These are phyloP conservation scores for Limulus polyphemus DNA, from an alignment of 2,888 invertebrate species.

Conservation along the genomic window DNA sequence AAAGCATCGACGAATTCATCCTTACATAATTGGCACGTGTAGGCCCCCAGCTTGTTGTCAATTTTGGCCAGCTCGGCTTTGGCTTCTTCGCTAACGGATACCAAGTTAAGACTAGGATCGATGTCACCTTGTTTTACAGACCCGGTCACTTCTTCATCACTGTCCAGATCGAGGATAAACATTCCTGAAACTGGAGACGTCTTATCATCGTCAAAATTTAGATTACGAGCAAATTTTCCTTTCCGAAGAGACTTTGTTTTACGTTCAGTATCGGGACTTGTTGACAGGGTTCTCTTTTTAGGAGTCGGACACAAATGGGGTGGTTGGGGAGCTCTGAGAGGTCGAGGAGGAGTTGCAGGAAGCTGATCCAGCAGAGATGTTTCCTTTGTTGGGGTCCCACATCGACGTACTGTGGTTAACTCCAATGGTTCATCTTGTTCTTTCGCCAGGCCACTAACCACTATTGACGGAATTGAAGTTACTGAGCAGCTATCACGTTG, in stretches of 20 bases:
- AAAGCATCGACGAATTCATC: slow-evolving; percentile 90
- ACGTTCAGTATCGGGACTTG: slow-evolving; percentile 1
- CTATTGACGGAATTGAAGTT: neutral
- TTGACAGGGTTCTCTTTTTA: neutral
- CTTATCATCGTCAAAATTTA: slow-evolving; percentile 81
- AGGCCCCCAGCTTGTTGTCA: slow-evolving; percentile 90
- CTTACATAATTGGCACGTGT: slow-evolving; percentile 85
- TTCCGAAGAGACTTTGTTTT: slow-evolving; percentile 41
- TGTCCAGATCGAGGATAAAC: slow-evolving; percentile 67
- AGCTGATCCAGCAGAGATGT: neutral
- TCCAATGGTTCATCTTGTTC: neutral
- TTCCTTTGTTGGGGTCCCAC: neutral
- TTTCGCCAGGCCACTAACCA: neutral
- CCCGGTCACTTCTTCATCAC: slow-evolving; percentile 52
- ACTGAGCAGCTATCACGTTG: neutral
- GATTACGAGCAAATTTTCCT: slow-evolving; percentile 46
- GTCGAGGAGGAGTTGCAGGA: slow-evolving; percentile 6
- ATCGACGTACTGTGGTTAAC: neutral
- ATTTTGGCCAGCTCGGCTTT: slow-evolving; percentile 85
- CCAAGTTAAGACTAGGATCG: slow-evolving; percentile 88
- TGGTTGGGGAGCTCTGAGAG: slow-evolving; percentile 3
- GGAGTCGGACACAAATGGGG: neutral
- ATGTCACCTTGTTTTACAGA: slow-evolving; percentile 64
- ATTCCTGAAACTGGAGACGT: slow-evolving; percentile 90
- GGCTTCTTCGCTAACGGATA: slow-evolving; percentile 90